Evolutionary conservation across 92 coral and sea anemone species (phyloP), one percentile per base, ranked within the genome.

Genomic region (Siderastrea siderea): DNA sequence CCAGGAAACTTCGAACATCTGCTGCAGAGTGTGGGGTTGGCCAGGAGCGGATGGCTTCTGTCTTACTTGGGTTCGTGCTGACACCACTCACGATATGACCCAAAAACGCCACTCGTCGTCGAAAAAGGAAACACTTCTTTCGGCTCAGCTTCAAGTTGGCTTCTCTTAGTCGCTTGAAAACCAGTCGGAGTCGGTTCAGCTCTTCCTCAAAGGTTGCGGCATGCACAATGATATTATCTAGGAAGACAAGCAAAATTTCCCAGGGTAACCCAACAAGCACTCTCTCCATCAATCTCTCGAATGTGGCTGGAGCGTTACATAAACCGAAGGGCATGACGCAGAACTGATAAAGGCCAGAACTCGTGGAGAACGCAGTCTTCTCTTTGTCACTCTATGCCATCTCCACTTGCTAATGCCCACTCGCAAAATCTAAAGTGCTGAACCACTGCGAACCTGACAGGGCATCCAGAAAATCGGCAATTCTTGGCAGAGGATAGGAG

Each of bases 41-140:
- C 88, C 92, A 82, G 16, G 70, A 54, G 47, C n/a, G 26, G 14
- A 83, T 73, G 9, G 69, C 78, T 44, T 58, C 57, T 4, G 58
- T 47, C 79, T 82, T 87, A 5, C 2, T 61, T 6, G 79, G 87
- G 74, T 87, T 80, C 2, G 81, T 61, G 15, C 70, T 13, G 8
- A 87, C 61, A 2, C 91, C 65, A 60, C 85, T 77, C 17, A 89
- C 71, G 17, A 83, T 77, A 55, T 82, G 92, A 5, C 71, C 88
- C 46, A 82, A 78, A 59, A 75, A 88, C 55, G 82, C 58, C 53
- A 83, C 92, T 38, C 73, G 45, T 53, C 58, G 63, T 71, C 63
- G 88, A 54, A 71, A 76, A 0, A 82, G 67, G 64, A 57, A 13
- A 60, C 83, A 71, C 66, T 88, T 88, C 38, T 26, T 26, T 26